phyloP scores from a whole-genome alignment of 92 coral and sea anemone genomes.

The Parazoanthus atlanticus region DNA sequence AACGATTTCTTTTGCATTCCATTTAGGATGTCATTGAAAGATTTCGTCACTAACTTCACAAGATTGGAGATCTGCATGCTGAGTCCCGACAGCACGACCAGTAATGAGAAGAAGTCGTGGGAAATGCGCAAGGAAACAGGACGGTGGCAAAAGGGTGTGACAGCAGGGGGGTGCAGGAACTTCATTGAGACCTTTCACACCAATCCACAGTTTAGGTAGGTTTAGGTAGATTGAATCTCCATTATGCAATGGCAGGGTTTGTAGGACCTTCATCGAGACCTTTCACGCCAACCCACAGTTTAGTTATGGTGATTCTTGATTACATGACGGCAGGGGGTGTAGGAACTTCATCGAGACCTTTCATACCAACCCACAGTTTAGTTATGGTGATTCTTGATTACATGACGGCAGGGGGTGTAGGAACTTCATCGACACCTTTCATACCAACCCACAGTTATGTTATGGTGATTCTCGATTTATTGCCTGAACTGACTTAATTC shows the following conservation, averaged over 20 bases:
- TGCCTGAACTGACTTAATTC: too few relatives aligned
- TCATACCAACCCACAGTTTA: constrained; percentile 83
- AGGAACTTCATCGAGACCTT: constrained; percentile 87
- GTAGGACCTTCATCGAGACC: constrained; percentile 85
- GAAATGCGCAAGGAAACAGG: constrained; percentile 74
- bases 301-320: too few relatives aligned
- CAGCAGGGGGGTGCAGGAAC: constrained; percentile 90
- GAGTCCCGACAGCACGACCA: constrained; percentile 35
- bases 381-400: too few relatives aligned
- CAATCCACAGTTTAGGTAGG: constrained; percentile 84
- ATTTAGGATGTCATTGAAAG: constrained; percentile 46
- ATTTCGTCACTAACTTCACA: constrained; percentile 30
- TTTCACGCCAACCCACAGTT: constrained; percentile 85
- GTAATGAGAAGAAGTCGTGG: constrained; percentile 64
- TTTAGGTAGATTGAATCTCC: constrained; percentile 35
- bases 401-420: constrained; percentile 94
- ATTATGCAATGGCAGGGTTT: neutral
- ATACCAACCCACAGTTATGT: constrained; percentile 88
- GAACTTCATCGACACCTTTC: constrained; percentile 85
- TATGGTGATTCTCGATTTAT: too few relatives aligned
- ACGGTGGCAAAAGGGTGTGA: constrained; percentile 79
- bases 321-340: constrained; percentile 92
- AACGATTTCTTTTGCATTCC: neutral
- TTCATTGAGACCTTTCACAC: constrained; percentile 87
- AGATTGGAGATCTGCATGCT: constrained; percentile 51